These are phyloP conservation scores for Ochotona curzoniae DNA, from an alignment of 2,113 vertebrate genomes.

Conservation along the genomic window DNA sequence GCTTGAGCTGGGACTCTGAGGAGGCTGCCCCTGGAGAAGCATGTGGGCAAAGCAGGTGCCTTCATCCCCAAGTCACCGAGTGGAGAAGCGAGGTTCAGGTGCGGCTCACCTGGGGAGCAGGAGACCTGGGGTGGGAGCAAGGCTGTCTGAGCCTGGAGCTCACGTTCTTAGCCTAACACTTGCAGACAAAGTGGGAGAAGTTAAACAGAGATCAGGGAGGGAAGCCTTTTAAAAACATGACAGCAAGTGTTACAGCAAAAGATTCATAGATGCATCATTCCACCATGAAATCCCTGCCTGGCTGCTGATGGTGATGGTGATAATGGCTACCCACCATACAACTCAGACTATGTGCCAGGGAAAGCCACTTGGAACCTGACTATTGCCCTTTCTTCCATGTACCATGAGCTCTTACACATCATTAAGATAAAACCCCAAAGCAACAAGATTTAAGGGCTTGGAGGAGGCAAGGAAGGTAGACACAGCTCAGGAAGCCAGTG, in stretches of 20 bases:
- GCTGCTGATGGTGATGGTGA: background rate
- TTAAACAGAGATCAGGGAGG: background rate
- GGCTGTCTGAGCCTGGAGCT: background rate
- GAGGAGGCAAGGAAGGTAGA: background rate
- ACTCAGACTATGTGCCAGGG: background rate
- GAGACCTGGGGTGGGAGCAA: background rate
- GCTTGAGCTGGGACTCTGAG: background rate
- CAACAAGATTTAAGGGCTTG: background rate
- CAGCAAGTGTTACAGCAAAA: background rate
- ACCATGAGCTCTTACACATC: background rate
- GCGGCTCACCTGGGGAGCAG: background rate
- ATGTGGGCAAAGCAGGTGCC: background rate
- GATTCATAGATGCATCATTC: background rate
- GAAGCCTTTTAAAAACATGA: background rate
- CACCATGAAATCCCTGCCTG: background rate
- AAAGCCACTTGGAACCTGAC: background rate
- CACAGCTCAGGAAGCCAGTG: background rate
- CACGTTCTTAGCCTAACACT: background rate
- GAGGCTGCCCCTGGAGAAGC: background rate
- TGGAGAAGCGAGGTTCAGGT: background rate
- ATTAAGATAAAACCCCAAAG: background rate
- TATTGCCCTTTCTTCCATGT: background rate
- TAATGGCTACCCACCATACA: background rate
- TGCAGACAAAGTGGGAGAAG: background rate
- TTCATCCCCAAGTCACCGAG: background rate